Conservation (phyloP, 1,140 invertebrate species). For the Capitella teleta region DNA sequence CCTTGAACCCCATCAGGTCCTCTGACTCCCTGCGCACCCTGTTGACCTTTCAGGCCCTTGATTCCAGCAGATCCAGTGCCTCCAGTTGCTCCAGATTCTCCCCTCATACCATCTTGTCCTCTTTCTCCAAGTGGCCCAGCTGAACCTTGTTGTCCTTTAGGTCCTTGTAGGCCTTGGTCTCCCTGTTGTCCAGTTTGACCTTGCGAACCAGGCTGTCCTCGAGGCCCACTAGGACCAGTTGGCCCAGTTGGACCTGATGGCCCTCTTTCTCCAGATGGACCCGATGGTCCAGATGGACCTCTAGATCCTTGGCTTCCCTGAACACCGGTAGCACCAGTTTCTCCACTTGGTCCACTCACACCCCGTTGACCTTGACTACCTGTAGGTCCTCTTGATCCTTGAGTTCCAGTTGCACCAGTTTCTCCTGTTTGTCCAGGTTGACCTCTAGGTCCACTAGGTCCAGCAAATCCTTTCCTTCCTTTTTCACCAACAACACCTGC, state of each 20-base stretch:
- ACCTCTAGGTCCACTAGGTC: conserved; percentile 4
- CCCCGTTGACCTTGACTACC: too few species aligned
- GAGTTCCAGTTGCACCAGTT: conserved; percentile 5
- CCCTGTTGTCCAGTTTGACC: background rate
- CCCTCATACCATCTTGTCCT: background rate
- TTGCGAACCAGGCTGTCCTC: conserved; percentile 5
- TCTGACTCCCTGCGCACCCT: background rate
- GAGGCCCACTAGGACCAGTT: too few species aligned
- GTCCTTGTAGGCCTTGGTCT: background rate
- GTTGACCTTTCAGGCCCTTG: background rate
- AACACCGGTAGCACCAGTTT: too few species aligned
- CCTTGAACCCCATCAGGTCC: background rate
- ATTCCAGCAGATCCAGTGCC: background rate
- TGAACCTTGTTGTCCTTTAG: background rate
- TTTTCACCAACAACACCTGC: conserved; percentile 1
- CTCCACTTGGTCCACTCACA: too few species aligned
- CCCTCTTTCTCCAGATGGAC: too few species aligned
- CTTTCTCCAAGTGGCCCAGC: background rate
- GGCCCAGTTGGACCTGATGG: too few species aligned
- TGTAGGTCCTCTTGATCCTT: conserved; percentile 1
- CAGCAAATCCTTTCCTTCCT: background rate
- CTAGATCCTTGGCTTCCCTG: too few species aligned
- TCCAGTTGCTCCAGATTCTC: conserved; percentile 2
- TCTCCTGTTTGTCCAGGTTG: conserved; percentile 1
- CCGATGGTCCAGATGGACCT: too few species aligned